Conservation (phyloP, 2,113 vertebrate species). For the Chionis minor region DNA sequence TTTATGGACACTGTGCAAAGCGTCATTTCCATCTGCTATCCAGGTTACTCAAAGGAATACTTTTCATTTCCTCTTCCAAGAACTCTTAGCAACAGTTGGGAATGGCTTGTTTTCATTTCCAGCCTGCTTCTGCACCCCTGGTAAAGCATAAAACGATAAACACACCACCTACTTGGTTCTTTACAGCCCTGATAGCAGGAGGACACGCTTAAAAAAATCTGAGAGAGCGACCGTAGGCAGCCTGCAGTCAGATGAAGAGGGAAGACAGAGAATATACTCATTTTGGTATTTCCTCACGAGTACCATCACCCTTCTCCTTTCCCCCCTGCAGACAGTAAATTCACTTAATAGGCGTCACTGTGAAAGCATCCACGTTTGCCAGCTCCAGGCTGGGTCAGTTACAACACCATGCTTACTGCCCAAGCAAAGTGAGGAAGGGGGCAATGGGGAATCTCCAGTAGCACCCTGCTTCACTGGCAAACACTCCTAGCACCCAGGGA, state of each 20-base stretch:
- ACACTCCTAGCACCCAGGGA: not conserved
- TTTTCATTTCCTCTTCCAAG: not conserved
- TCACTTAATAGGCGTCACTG: not conserved
- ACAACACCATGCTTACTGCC: not conserved
- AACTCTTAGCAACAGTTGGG: not conserved
- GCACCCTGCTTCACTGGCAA: not conserved
- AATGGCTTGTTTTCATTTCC: not conserved
- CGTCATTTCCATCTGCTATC: not conserved
- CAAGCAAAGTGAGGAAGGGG: not conserved
- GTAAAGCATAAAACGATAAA: not conserved
- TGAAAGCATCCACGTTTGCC: not conserved
- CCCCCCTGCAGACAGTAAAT: not conserved
- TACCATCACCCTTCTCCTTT: not conserved
- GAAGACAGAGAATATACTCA: not conserved
- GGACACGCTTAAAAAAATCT: not conserved
- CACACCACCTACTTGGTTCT: not conserved
- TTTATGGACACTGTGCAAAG: not conserved
- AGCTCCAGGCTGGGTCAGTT: not conserved
- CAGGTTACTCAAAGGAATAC: not conserved
- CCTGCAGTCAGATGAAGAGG: not conserved
- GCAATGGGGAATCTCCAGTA: not conserved
- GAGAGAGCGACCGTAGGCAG: rapidly evolving
- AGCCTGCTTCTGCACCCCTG: not conserved
- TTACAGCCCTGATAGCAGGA: not conserved
- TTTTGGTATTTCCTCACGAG: not conserved